Percentiles rank a stretch among this genome's conserved stretches.
phyloP scores from a whole-genome alignment of 1,140 invertebrate genomes.

The Lerema accius region DNA sequence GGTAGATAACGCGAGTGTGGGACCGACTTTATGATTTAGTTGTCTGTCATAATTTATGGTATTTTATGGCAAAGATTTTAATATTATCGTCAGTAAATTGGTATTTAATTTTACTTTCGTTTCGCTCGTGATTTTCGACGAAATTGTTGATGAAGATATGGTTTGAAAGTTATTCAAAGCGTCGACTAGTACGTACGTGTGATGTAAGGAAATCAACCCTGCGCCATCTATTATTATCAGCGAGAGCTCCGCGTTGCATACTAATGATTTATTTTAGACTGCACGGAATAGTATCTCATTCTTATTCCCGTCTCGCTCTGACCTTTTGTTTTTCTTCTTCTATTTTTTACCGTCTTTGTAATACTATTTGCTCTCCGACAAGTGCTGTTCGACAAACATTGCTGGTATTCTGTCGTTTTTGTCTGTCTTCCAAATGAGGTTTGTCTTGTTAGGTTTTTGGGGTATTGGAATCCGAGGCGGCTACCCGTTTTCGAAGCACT shows the following conservation, averaged over 20 bases:
- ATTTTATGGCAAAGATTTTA: background rate
- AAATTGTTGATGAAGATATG: background rate
- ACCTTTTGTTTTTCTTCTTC: constrained; percentile 68
- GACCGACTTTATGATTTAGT: constrained; percentile 16
- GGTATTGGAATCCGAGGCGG: constrained; percentile 40
- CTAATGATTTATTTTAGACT: constrained; percentile 63
- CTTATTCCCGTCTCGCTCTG: constrained; percentile 57
- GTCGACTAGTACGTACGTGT: constrained; percentile 2
- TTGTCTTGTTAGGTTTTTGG: constrained; percentile 26
- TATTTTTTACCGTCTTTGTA: constrained; percentile 66
- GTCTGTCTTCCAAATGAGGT: constrained; percentile 42
- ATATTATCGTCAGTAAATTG: background rate
- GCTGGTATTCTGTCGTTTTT: constrained; percentile 64
- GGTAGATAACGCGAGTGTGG: constrained; percentile 8
- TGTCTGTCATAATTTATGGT: constrained; percentile 1
- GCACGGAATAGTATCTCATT: constrained; percentile 51
- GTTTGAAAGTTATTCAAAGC: constrained; percentile 8
- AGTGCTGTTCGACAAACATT: constrained; percentile 71
- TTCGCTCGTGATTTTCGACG: background rate
- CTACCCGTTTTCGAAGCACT: constrained; percentile 45
- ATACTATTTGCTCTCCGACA: constrained; percentile 74
- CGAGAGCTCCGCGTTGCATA: constrained; percentile 56
- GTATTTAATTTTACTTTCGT: constrained; percentile 10
- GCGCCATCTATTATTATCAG: constrained; percentile 41
- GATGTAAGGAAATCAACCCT: constrained; percentile 28